Base-by-base conservation (phyloP, 2,113 vertebrate genomes). In the Forbesichthys papilliferus region DNA sequence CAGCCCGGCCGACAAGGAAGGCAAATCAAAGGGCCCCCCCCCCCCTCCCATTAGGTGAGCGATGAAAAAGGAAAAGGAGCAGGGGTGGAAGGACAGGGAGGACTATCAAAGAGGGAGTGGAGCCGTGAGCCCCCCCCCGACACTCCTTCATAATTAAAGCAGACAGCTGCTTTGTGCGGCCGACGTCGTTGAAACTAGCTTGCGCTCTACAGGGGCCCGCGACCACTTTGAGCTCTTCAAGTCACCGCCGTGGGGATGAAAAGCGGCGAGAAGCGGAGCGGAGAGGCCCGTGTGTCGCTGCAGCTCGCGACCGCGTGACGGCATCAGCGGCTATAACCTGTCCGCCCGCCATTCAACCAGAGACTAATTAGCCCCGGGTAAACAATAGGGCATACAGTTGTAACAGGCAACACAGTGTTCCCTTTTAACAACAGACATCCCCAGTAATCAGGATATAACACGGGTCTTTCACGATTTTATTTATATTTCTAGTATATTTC, bases 61-160 rank as follows among this genome's bases (percentile, higher is more conserved):
- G 3, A 47, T 3, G 13, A 54, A 70, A 69, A 71, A 51, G 61
- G 68, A 58, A 55, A 42, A 42, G 77, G 49, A 75, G 66, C 48
- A 27, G 51, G 48, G 11, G 11, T 42, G 59, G 65, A 73, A 75
- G 58, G 73, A 42, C 52, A 75, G 27, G 61, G 70, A 68, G 48
- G 27, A 34, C 73, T 78, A 80, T 85, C 76, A 83, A 84, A 83
- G 68, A 73, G 36, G 48, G 64, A 77, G 73, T 70, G 61, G 42
- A 82, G 76, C 61, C 70, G 51, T 63, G 75, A 77, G 69, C 52
- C 74, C 27, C 16, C 27, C 16, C 27, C 27, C 65, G n/a, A 71
- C 81, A 66, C 79, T 88, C 69, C 66, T 80, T 77, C 78, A 84
- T 83, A 87, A 90, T 89, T 82, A 84, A 88, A 87, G 81, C 74